These are phyloP conservation scores for Colinus virginianus DNA, from an alignment of 2,113 vertebrate species.

Conservation along the genomic window DNA sequence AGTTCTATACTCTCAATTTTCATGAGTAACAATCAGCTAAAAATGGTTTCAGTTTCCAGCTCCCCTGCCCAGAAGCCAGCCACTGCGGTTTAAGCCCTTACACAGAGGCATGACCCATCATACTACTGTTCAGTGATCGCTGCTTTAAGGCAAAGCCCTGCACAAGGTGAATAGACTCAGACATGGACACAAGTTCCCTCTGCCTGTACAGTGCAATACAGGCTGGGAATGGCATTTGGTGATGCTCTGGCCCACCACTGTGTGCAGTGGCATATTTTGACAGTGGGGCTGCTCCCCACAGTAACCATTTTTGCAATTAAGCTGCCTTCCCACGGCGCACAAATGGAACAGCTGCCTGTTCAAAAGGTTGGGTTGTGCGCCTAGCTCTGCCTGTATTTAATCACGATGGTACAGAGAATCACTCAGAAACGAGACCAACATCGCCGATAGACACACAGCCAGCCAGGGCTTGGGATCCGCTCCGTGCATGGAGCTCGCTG, in stretches of 20 bases:
- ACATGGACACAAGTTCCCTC: neutral
- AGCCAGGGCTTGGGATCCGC: accelerated
- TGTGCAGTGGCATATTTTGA: neutral
- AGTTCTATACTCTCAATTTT: neutral
- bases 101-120: neutral
- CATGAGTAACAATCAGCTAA: neutral
- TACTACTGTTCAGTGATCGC: neutral
- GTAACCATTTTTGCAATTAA: neutral
- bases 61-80: neutral
- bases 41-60: neutral
- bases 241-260: neutral
- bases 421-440: neutral
- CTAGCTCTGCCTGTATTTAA: neutral
- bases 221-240: neutral
- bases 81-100: neutral
- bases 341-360: neutral
- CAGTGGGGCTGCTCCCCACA: neutral
- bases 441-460: neutral
- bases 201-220: neutral
- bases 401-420: neutral
- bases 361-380: neutral
- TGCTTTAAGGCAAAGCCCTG: neutral
- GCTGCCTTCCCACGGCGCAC: neutral
- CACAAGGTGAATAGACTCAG: neutral
- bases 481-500: neutral